Conservation (phyloP, 2,113 vertebrate genomes). For the Narcine bancroftii region DNA sequence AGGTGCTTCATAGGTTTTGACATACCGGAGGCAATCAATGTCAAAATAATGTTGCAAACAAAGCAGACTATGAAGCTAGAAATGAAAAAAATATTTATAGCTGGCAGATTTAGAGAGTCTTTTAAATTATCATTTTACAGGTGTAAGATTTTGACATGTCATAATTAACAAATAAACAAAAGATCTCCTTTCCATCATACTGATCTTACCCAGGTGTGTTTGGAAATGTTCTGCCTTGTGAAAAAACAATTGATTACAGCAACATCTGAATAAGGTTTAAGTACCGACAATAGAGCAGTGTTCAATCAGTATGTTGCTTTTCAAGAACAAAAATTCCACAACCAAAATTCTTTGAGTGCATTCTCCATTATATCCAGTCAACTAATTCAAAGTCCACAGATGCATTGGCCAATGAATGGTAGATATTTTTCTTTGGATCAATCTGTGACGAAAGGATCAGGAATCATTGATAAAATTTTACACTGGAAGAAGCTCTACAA, state of each 20-base stretch:
- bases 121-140: neutral
- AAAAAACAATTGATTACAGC: neutral
- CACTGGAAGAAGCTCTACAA: neutral
- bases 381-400: neutral
- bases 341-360: too few species aligned
- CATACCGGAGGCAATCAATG: neutral
- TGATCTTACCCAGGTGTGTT: neutral
- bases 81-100: neutral
- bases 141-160: neutral
- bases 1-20: neutral
- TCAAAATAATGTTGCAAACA: neutral
- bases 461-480: neutral
- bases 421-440: neutral
- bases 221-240: neutral
- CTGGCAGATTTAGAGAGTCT: neutral
- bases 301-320: neutral
- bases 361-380: neutral
- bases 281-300: neutral
- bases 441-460: neutral
- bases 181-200: neutral
- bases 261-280: neutral
- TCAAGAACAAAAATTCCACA: neutral
- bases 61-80: neutral
- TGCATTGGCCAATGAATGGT: neutral
- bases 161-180: neutral